Conservation (phyloP, 2,797 vertebrate genomes). For the Cephalopachus bancanus region DNA sequence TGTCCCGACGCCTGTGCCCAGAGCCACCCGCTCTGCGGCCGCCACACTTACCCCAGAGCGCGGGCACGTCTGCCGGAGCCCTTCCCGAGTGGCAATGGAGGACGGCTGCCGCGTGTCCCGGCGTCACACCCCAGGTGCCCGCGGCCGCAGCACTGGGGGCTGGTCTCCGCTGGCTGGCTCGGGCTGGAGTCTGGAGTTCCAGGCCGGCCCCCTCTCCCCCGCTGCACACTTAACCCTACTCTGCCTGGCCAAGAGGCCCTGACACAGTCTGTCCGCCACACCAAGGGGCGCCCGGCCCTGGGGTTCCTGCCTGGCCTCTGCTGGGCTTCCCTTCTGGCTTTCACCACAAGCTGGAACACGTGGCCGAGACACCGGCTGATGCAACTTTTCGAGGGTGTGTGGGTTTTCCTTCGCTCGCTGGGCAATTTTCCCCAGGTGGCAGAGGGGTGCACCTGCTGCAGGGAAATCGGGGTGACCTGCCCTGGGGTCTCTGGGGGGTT, state of each 20-base stretch:
- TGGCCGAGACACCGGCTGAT: neutral
- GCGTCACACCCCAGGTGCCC: neutral
- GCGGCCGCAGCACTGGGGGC: constrained; percentile 7
- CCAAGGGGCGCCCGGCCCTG: neutral
- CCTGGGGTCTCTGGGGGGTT: fast-evolving
- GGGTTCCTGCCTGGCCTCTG: no score
- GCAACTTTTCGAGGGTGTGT: neutral
- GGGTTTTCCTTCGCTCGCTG: neutral
- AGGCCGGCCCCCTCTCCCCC: constrained; percentile 87
- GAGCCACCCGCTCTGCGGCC: neutral
- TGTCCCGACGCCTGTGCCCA: constrained; percentile 5
- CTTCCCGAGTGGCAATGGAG: constrained; percentile 70
- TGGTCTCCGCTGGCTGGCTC: neutral
- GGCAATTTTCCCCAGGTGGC: neutral
- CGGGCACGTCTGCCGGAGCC: constrained; percentile 73
- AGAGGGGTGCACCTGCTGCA: neutral
- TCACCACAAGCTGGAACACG: neutral
- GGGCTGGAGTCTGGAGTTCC: constrained; percentile 90
- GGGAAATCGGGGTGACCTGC: fast-evolving
- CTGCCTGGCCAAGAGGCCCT: constrained; percentile 77
- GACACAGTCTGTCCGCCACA: neutral
- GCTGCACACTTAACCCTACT: constrained; percentile 88
- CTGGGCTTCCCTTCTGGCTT: neutral
- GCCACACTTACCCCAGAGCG: constrained; percentile 86
- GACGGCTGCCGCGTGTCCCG: neutral